Percentiles rank a stretch among this genome's conserved stretches.
Conservation (phyloP, 2,888 invertebrate genomes). For the Platynereis dumerilii region DNA sequence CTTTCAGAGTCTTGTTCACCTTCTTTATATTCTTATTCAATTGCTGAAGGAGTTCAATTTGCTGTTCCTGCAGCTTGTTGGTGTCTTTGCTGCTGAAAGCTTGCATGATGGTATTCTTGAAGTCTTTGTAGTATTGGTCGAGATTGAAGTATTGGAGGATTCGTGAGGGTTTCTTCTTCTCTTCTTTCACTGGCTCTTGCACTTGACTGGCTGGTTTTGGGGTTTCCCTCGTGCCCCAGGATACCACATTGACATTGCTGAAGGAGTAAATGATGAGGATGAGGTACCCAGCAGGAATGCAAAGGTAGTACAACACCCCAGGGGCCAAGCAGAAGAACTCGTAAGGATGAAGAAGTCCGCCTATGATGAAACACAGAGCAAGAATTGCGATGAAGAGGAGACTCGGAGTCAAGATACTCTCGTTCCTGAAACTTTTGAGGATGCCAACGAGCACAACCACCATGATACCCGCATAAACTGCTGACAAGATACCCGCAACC, state of each 20-base stretch:
- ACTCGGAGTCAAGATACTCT: slow-evolving; percentile 48
- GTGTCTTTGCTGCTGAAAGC: slow-evolving; percentile 11
- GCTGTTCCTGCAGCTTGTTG: slow-evolving; percentile 9
- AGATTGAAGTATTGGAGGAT: slow-evolving; percentile 5
- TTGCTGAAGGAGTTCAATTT: background rate
- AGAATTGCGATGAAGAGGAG: slow-evolving; percentile 48
- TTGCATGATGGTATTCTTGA: slow-evolving; percentile 15
- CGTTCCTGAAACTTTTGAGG: slow-evolving; percentile 42
- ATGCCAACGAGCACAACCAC: slow-evolving; percentile 53
- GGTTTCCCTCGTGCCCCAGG: slow-evolving; percentile 59
- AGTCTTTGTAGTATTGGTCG: slow-evolving; percentile 8
- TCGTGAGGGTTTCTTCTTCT: slow-evolving; percentile 29
- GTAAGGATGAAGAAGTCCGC: slow-evolving; percentile 47
- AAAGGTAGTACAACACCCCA: slow-evolving; percentile 51
- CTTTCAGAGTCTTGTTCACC: background rate
- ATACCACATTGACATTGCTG: slow-evolving; percentile 52
- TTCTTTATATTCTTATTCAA: background rate
- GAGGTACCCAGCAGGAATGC: slow-evolving; percentile 56
- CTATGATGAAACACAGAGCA: slow-evolving; percentile 41
- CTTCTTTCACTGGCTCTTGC: slow-evolving; percentile 41
- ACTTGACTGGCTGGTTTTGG: slow-evolving; percentile 49
- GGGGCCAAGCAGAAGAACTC: slow-evolving; percentile 50
- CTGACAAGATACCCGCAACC: slow-evolving; percentile 62
- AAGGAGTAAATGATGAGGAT: slow-evolving; percentile 55
- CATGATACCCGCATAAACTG: slow-evolving; percentile 73